These are phyloP conservation scores for Spodoptera litura DNA, from an alignment of 1,140 invertebrate species.

Conservation along the genomic window DNA sequence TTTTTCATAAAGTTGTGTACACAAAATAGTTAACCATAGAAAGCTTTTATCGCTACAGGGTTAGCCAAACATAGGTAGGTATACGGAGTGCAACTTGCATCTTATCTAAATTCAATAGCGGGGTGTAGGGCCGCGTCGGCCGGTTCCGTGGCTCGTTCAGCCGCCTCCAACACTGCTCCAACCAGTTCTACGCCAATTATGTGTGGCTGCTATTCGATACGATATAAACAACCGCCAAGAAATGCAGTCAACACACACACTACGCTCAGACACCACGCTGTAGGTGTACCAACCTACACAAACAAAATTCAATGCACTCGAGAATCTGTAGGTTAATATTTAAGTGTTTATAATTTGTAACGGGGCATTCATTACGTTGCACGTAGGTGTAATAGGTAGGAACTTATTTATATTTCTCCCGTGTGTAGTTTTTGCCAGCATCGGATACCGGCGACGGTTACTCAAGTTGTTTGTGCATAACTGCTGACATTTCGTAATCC, in stretches of 20 bases:
- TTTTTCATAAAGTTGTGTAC: neutral
- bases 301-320: constrained; percentile 39
- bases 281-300: constrained; percentile 42
- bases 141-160: constrained; percentile 52
- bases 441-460: neutral
- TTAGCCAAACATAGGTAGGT: constrained; percentile 29
- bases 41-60: constrained; percentile 17
- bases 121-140: constrained; percentile 51
- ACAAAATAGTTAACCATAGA: neutral
- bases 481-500: constrained; percentile 13
- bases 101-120: constrained; percentile 58
- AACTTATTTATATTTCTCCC: constrained; percentile 4
- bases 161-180: constrained; percentile 43
- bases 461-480: constrained; percentile 24
- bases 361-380: neutral
- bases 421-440: constrained; percentile 6
- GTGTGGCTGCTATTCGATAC: constrained; percentile 63
- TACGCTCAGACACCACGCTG: constrained; percentile 49
- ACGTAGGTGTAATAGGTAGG: neutral
- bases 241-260: constrained; percentile 63
- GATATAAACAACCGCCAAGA: constrained; percentile 68
- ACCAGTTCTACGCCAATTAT: constrained; percentile 74
- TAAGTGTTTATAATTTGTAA: constrained; percentile 32
- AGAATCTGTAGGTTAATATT: constrained; percentile 10
- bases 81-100: constrained; percentile 44